phyloP scores from a whole-genome alignment of 2,113 vertebrate species.

The Antechinus flavipes region DNA sequence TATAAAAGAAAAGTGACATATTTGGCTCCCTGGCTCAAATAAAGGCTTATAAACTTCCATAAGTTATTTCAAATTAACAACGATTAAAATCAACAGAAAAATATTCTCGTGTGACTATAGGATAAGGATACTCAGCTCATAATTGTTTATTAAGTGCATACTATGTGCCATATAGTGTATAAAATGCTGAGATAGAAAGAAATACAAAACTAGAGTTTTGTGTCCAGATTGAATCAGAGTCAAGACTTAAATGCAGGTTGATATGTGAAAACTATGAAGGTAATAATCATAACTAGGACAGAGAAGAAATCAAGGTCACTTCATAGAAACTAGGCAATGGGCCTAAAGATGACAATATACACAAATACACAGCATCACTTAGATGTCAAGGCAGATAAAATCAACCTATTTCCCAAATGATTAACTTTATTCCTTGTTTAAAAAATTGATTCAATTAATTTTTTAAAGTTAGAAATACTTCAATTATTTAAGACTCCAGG shows the following conservation, averaged over 20 bases:
- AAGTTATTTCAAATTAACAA: neutral
- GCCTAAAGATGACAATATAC: neutral
- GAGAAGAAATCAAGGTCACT: neutral
- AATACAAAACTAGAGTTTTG: neutral
- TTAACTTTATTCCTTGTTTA: neutral
- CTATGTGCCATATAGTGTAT: neutral
- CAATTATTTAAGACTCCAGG: neutral
- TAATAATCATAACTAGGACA: neutral
- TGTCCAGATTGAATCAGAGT: neutral
- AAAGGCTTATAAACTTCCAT: neutral
- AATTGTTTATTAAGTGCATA: neutral
- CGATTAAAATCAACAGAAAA: neutral
- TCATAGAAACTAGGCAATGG: neutral
- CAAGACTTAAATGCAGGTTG: neutral
- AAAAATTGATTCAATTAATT: neutral
- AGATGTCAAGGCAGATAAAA: neutral
- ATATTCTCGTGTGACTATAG: neutral
- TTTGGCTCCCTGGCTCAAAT: neutral
- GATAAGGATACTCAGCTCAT: neutral
- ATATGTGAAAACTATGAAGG: neutral
- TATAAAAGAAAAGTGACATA: neutral
- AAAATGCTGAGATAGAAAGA: neutral
- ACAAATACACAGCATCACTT: neutral
- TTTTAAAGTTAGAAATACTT: neutral
- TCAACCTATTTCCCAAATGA: neutral